These are phyloP conservation scores for Thecophora atra DNA, from an alignment of 2,888 invertebrate species.

Conservation along the genomic window DNA sequence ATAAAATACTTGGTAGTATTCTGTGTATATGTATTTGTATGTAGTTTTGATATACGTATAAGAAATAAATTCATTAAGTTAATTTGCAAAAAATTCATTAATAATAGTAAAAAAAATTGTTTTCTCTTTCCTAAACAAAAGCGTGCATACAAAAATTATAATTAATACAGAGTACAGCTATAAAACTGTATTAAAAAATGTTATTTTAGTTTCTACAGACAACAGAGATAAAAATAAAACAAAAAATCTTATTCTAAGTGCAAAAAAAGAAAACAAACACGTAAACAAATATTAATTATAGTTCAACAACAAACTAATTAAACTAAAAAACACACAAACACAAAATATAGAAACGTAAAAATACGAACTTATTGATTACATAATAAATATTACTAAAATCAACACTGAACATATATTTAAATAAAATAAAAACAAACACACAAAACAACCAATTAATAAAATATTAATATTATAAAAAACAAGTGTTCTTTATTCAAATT, in stretches of 20 bases:
- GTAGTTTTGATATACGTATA: conserved; percentile 33
- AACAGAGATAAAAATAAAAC: conserved; percentile 31
- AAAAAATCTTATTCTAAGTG: conserved; percentile 41
- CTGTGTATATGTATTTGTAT: conserved; percentile 35
- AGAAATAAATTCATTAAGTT: conserved; percentile 21
- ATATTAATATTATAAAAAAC: conserved; percentile 26
- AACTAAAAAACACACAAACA: conserved; percentile 13
- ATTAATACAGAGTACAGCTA: conserved; percentile 34
- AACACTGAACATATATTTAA: conserved; percentile 30
- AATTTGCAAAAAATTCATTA: too few relatives aligned
- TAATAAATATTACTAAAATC: conserved; percentile 45
- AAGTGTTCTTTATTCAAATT: neutral
- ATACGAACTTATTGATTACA: conserved; percentile 48
- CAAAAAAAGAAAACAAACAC: conserved; percentile 31
- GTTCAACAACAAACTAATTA: conserved; percentile 31
- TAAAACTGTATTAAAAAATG: conserved; percentile 33
- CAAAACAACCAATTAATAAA: conserved; percentile 27
- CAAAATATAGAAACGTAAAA: conserved; percentile 49
- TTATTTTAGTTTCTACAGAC: conserved; percentile 41
- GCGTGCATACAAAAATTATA: conserved; percentile 36
- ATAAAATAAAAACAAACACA: conserved; percentile 25
- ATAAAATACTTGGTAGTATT: conserved; percentile 38
- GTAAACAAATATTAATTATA: conserved; percentile 39
- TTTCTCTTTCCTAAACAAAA: conserved; percentile 28
- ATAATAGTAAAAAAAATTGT: too few relatives aligned